Evolutionary conservation across 2,113 vertebrate species (phyloP).

Genomic region (Coracopsis vasa): DNA sequence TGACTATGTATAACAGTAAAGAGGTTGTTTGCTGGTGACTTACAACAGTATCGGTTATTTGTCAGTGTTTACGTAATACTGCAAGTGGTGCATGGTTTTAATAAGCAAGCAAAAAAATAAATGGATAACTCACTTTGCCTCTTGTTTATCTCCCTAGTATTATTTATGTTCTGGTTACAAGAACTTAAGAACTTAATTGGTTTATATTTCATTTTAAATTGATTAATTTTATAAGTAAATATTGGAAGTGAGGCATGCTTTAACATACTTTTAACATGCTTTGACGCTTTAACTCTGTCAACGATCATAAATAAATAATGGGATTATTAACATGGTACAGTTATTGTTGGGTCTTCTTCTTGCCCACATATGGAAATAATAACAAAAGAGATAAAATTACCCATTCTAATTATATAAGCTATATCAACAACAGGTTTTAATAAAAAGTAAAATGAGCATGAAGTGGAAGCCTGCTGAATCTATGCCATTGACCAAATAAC

Average conservation of each 20-base stretch:
- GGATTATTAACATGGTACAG: background rate
- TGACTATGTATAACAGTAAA: background rate
- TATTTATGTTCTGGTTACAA: background rate
- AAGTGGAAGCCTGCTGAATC: background rate
- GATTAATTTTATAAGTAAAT: background rate
- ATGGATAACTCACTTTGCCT: background rate
- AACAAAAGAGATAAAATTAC: background rate
- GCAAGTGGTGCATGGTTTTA: background rate
- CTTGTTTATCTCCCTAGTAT: background rate
- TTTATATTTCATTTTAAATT: background rate
- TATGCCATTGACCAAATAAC: background rate
- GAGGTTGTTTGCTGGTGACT: background rate
- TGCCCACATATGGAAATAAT: background rate
- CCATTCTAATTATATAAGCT: background rate
- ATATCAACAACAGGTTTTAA: background rate
- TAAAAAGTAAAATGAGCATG: background rate
- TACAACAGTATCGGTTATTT: background rate
- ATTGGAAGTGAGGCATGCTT: background rate
- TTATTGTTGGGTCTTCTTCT: background rate
- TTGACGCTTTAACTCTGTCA: background rate
- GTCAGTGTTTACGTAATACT: background rate
- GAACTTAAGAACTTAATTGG: background rate
- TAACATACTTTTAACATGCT: background rate
- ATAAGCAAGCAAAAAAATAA: background rate
- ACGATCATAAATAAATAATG: background rate